Conservation (phyloP, 2,888 invertebrate genomes). For the Stenolophus ochropezus region DNA sequence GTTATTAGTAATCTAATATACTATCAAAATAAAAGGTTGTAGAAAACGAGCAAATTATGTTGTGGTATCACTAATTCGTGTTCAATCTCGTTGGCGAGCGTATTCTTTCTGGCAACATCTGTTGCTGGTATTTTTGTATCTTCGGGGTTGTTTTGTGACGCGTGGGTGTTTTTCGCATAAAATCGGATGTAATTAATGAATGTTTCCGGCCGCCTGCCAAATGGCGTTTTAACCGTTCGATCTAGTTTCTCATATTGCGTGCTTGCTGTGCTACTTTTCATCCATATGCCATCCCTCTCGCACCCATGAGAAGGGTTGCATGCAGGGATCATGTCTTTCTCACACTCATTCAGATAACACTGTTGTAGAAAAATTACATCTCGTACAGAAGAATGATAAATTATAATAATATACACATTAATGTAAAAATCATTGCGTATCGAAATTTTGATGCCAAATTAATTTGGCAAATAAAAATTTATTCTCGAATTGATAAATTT, state of each 20-base stretch:
- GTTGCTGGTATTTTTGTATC: background rate
- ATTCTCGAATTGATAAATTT: too few relatives aligned
- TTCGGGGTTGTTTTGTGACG: background rate
- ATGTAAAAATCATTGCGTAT: too few relatives aligned
- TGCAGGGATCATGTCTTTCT: background rate
- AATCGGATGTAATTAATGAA: conserved; percentile 54
- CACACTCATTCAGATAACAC: background rate
- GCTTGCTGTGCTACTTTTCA: conserved; percentile 47
- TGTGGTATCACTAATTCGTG: too few relatives aligned
- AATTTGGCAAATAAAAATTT: too few relatives aligned
- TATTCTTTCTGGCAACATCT: background rate
- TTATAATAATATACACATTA: too few relatives aligned
- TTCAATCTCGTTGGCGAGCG: too few relatives aligned
- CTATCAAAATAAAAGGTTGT: too few relatives aligned
- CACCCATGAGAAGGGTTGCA: background rate
- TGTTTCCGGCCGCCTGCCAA: conserved; percentile 53
- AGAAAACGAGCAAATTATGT: too few relatives aligned
- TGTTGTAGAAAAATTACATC: too few relatives aligned
- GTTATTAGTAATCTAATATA: too few relatives aligned
- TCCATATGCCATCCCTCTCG: background rate
- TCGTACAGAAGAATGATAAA: too few relatives aligned
- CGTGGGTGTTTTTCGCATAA: conserved; percentile 16
- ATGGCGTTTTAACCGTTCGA: conserved; percentile 57
- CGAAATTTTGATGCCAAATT: too few relatives aligned
- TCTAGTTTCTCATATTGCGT: conserved; percentile 57